phyloP scores from a whole-genome alignment of 2,797 vertebrate species.

The Eupleurogrammus muticus region DNA sequence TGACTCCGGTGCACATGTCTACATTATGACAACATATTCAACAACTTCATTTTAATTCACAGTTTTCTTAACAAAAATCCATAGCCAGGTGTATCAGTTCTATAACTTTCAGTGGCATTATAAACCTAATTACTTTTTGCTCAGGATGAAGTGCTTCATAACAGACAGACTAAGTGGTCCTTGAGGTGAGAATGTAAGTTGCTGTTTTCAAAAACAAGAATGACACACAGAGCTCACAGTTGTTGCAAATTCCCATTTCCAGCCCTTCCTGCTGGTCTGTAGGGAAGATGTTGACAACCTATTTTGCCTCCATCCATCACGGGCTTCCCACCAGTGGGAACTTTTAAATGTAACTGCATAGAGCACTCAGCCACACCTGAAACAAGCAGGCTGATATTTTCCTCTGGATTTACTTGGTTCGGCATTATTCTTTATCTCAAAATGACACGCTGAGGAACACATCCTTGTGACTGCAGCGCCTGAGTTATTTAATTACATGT shows the following conservation, averaged over 20 bases:
- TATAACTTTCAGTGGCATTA: not conserved
- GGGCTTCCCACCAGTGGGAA: constrained; percentile 8
- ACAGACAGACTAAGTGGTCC: not conserved
- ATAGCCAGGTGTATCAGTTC: not conserved
- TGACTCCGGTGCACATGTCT: constrained; percentile 14
- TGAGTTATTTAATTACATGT: constrained; percentile 27
- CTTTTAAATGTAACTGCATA: not conserved
- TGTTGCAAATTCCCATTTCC: not conserved
- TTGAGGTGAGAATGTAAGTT: not conserved
- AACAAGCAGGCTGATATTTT: not conserved
- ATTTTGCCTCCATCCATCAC: not conserved
- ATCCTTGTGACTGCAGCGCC: not conserved
- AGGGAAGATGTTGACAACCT: too few relatives aligned
- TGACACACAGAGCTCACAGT: not conserved
- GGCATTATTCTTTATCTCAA: not conserved
- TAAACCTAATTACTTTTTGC: not conserved
- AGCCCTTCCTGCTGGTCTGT: not conserved
- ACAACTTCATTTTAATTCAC: not conserved
- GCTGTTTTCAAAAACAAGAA: not conserved
- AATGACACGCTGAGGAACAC: constrained; percentile 9
- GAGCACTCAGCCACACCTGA: not conserved
- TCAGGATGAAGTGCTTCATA: not conserved
- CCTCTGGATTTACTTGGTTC: not conserved
- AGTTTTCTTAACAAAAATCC: not conserved
- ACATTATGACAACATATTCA: constrained; percentile 3